These are phyloP conservation scores for Amiota communis DNA, from an alignment of 2,888 invertebrate species.

Conservation along the genomic window DNA sequence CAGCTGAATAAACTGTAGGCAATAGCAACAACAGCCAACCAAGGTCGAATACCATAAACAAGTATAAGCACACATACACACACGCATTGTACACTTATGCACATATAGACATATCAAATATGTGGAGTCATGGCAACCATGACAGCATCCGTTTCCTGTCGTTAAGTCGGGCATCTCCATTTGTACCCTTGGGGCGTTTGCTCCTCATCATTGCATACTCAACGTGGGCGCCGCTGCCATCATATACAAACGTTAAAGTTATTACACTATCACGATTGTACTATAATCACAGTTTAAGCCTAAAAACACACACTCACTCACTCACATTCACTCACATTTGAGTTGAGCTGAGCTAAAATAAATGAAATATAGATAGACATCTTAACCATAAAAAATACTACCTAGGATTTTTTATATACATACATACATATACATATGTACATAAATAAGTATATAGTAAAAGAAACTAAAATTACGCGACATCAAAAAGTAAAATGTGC, in stretches of 20 bases:
- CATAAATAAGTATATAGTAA: no score
- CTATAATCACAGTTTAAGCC: slow-evolving; percentile 28
- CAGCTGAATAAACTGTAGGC: neutral
- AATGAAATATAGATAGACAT: no score
- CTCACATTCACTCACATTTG: neutral
- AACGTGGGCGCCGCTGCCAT: neutral
- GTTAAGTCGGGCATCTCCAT: neutral
- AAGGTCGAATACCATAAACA: neutral
- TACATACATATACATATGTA: no score
- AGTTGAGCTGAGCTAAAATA: neutral
- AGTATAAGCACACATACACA: neutral
- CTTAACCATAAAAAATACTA: no score
- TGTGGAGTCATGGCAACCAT: slow-evolving; percentile 1
- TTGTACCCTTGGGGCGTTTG: neutral
- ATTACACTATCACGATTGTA: slow-evolving; percentile 32
- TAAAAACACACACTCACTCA: neutral
- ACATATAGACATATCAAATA: neutral
- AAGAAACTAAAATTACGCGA: no score
- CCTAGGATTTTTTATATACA: no score
- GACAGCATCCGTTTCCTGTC: slow-evolving; percentile 30
- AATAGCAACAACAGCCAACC: neutral
- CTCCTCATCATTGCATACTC: neutral
- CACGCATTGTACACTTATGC: neutral
- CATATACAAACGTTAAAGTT: slow-evolving; percentile 28
- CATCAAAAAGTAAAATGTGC: no score